Base-by-base conservation (phyloP, 2,888 invertebrate species). In the Creontiades dilutus region DNA sequence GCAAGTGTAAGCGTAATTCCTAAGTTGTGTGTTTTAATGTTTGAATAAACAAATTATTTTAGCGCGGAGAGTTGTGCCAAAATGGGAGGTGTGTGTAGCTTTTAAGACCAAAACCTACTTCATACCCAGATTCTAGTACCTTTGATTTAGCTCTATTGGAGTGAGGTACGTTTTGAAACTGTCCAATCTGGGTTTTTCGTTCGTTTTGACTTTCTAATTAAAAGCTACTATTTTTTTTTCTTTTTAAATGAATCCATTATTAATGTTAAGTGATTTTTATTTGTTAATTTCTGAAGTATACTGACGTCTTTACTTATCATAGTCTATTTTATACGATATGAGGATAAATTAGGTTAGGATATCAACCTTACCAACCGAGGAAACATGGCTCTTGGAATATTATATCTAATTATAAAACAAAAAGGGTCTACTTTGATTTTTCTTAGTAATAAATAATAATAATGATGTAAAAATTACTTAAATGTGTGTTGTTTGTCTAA, bases 321-420 rank as follows among this genome's bases (percentile, higher is more conserved):
- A 82, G 82, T 82, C 52, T 68, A 68, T 68, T 78, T 52, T 86
- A 86, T 75, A 47, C 68, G 61, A 47, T 86, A 86, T 86, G 86
- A 86, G 47, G 82, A 75, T 89, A 89, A 78, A 90, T 90, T 86
- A 89, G 91, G 84, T 90, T 86, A 90, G 90, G 90, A 91, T 91
- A 91, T 91, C 91, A 91, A 91, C 91, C 91, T 91, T 90, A 90
- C 86, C 86, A 80, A 76, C 48, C 37, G 16, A 55, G 85, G 61
- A 76, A 89, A 82, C 46, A 86, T 57, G 86, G 86, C 86, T 85
- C 85, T 90, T 88, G 80, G 88, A 80, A 85, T 52, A 82, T 37
- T 82, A 52, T 82, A 75, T 88, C 48, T 55, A 88, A 88, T 78
- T 61, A 88, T 78, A 75, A 47, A 89, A 89, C 48, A 75, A 82